These are phyloP conservation scores for Hypselothyrea guttata DNA, from an alignment of 2,888 invertebrate species.

Conservation along the genomic window DNA sequence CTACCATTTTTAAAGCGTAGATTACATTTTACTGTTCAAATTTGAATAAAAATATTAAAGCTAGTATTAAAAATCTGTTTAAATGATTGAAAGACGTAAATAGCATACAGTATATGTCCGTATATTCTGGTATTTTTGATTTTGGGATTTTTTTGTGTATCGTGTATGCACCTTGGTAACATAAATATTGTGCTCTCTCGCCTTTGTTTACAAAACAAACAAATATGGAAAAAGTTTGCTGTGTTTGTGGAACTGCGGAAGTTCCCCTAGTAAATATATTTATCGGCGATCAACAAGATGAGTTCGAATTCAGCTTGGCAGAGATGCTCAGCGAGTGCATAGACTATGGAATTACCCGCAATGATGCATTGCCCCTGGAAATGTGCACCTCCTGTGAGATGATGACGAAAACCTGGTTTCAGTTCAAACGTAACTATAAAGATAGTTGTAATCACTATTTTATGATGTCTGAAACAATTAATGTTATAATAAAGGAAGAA, in stretches of 20 bases:
- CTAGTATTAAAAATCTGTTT: too few species aligned
- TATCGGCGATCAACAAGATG: constrained; percentile 6
- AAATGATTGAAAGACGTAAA: too few species aligned
- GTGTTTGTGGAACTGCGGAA: constrained; percentile 54
- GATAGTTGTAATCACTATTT: constrained; percentile 58
- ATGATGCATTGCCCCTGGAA: constrained; percentile 59
- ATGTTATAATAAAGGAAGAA: not conserved
- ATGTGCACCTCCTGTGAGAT: constrained; percentile 69
- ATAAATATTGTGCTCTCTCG: too few species aligned
- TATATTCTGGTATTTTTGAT: too few species aligned
- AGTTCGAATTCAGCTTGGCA: constrained; percentile 33
- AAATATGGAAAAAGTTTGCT: constrained; percentile 49
- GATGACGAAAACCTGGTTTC: constrained; percentile 52
- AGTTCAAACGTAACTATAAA: constrained; percentile 74
- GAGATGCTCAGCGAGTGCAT: constrained; percentile 64
- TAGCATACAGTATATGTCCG: too few species aligned
- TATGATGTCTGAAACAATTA: not conserved
- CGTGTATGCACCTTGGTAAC: too few species aligned
- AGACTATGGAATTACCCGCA: constrained; percentile 32
- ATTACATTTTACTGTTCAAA: too few species aligned
- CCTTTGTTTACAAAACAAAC: constrained; percentile 19
- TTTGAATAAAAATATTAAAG: too few species aligned
- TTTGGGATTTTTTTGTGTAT: too few species aligned
- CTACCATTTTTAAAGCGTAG: too few species aligned
- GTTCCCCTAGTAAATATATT: constrained; percentile 48